A percentile compares a stretch with the other conserved stretches of the same genome.
phyloP scores from a whole-genome alignment of 2,888 invertebrate genomes.

The Drosophila paramelanica region DNA sequence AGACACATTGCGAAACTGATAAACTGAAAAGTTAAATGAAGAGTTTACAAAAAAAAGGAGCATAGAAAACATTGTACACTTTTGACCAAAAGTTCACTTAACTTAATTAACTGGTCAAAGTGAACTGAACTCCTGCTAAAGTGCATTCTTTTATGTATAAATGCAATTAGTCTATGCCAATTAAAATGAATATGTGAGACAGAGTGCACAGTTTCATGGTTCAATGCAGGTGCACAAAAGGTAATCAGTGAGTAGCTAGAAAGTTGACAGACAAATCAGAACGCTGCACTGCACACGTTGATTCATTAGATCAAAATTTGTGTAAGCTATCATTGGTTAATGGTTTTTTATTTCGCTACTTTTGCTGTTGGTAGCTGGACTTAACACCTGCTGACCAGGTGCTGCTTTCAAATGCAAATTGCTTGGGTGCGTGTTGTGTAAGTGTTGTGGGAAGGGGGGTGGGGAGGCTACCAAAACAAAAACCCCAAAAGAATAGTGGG shows the following conservation, averaged over 20 bases:
- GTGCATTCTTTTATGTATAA: too few species aligned
- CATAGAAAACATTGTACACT: too few species aligned
- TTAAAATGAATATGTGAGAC: too few species aligned
- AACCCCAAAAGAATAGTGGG: constrained; percentile 1
- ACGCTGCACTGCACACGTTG: background rate
- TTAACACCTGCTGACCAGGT: constrained; percentile 11
- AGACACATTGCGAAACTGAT: background rate
- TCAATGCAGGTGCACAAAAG: background rate
- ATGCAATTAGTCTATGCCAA: too few species aligned
- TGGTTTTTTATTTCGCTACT: background rate
- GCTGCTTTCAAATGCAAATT: constrained; percentile 71
- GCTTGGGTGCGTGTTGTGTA: constrained; percentile 53
- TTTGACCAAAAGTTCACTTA: too few species aligned
- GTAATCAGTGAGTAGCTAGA: constrained; percentile 1
- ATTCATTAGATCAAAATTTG: background rate
- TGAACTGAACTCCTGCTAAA: too few species aligned
- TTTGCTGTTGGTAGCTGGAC: background rate
- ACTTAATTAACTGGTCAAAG: too few species aligned
- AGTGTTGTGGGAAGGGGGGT: constrained; percentile 19
- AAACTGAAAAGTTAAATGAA: background rate
- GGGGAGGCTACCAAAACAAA: constrained; percentile 46
- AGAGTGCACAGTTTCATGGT: too few species aligned
- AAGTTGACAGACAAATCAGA: too few species aligned
- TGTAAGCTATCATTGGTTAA: constrained; percentile 47
- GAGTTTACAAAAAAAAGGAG: background rate